Conservation (phyloP, 2,113 vertebrate species). For the Erythrocercus mccallii region DNA sequence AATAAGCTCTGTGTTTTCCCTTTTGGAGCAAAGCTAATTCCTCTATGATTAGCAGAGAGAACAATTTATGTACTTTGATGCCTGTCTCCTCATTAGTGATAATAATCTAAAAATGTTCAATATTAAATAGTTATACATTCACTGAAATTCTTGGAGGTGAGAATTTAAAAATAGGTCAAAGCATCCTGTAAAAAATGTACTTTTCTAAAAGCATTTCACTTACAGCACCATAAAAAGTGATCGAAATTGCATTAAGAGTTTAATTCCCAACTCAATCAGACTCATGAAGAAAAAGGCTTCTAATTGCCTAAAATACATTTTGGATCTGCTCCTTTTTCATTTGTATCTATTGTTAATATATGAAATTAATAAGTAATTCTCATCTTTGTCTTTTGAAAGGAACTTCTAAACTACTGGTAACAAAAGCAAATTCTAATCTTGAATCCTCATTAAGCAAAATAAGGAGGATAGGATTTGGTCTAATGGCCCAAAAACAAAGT, state of each 20-base stretch:
- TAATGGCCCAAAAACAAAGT: background rate
- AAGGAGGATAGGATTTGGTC: background rate
- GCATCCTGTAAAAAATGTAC: background rate
- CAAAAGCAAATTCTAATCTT: background rate
- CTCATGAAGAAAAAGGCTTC: background rate
- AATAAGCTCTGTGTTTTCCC: background rate
- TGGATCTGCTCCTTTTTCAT: background rate
- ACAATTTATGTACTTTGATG: background rate
- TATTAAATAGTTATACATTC: background rate
- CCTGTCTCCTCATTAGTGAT: background rate
- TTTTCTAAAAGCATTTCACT: slow-evolving; percentile 6
- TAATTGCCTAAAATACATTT: background rate
- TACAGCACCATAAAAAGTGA: background rate
- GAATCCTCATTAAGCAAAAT: background rate
- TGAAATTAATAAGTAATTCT: background rate
- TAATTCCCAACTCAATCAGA: background rate
- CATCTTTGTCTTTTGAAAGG: background rate
- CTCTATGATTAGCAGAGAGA: background rate
- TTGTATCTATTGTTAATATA: background rate
- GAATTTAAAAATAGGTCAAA: background rate
- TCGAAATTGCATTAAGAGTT: background rate
- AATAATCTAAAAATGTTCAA: background rate
- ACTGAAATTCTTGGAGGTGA: background rate
- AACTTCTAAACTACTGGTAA: background rate
- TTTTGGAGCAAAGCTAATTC: background rate